A percentile compares a stretch with the other conserved stretches of the same genome.
These are phyloP conservation scores for Sycophila sp. DNA, from an alignment of 1,140 invertebrate genomes.

Conservation along the genomic window DNA sequence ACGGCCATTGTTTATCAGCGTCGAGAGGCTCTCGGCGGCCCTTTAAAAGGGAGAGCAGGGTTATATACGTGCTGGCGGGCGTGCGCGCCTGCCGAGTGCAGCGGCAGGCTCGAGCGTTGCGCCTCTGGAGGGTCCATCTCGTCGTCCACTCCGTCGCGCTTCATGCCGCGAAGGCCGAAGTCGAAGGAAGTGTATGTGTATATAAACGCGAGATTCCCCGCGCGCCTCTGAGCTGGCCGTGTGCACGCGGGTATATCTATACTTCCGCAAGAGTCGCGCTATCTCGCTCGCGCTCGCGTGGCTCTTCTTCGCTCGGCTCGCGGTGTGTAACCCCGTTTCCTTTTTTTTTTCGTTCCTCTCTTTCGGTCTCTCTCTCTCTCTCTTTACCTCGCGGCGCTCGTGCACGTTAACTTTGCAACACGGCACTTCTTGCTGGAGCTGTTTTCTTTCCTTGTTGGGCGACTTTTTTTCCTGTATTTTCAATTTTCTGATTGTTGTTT, in stretches of 20 bases:
- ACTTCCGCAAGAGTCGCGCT: no score
- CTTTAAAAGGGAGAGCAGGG: conserved; percentile 29
- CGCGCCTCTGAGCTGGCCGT: no score
- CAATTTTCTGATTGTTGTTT: neutral
- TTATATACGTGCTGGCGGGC: no score
- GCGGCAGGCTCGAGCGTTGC: neutral
- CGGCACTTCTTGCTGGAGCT: no score
- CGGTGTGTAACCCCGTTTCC: neutral
- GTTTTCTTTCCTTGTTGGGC: no score
- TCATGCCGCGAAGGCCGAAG: no score
- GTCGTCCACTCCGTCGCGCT: conserved; percentile 2
- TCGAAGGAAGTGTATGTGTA: neutral
- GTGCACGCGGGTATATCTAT: no score
- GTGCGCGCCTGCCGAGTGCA: neutral
- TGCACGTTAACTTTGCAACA: no score
- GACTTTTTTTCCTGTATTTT: neutral
- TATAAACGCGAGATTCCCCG: no score
- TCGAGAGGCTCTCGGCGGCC: neutral
- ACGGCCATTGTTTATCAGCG: neutral
- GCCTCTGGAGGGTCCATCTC: neutral
- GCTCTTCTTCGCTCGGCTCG: no score
- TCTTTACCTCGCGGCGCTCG: neutral
- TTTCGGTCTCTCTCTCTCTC: neutral
- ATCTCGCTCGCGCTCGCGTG: no score
- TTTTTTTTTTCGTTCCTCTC: neutral